A percentile compares a stretch with the other conserved stretches of the same genome.
Evolutionary conservation across 2,113 vertebrate genomes (phyloP).

Genomic region (Opisthocomus hoazin): DNA sequence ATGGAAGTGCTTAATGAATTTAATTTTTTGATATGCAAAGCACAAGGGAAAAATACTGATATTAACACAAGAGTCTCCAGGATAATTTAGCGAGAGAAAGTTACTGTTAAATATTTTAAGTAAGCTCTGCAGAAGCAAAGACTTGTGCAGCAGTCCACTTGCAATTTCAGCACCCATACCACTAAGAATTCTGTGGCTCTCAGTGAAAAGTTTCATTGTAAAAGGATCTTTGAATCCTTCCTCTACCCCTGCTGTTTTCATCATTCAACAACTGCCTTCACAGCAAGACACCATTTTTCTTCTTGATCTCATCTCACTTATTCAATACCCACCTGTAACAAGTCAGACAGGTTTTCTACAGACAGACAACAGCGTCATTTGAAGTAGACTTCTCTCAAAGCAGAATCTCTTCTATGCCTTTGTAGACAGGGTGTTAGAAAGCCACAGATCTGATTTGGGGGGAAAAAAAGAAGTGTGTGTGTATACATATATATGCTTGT

Average conservation of each 20-base stretch:
- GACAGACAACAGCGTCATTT: background rate
- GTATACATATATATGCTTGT: background rate
- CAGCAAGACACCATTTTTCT: background rate
- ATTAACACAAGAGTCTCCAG: background rate
- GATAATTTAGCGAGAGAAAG: background rate
- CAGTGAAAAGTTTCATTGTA: background rate
- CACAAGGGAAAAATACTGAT: background rate
- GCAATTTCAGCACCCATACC: background rate
- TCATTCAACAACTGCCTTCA: background rate
- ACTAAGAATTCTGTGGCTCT: background rate
- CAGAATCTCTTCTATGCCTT: background rate
- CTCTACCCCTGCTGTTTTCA: background rate
- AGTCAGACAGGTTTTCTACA: background rate
- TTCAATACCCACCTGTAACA: background rate
- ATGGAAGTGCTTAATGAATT: background rate
- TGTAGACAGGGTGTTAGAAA: background rate
- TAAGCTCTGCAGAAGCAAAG: background rate
- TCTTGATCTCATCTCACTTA: background rate
- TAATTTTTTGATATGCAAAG: slow-evolving; percentile 1
- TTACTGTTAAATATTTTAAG: background rate
- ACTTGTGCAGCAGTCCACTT: background rate
- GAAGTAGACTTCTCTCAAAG: background rate
- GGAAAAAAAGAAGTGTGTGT: accelerated
- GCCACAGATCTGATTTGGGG: background rate
- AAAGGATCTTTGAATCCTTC: background rate